Evolutionary conservation across 1,140 invertebrate genomes (phyloP), one percentile per base, ranked within the genome.

Genomic region (Microplitis mediator): DNA sequence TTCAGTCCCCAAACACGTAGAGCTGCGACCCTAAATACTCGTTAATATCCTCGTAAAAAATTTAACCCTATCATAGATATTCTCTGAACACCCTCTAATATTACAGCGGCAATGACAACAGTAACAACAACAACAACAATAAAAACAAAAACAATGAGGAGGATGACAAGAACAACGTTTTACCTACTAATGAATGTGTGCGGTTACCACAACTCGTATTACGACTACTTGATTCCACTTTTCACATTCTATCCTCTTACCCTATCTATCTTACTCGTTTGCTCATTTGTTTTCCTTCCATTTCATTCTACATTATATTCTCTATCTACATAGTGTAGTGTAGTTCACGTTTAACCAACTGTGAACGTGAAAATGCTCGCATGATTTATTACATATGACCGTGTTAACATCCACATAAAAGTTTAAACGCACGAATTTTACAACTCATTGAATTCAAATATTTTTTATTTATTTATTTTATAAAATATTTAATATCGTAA

Each of bases 41-140:
- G 32, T 35, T 72, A 72, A 72, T 72, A 66, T 63, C 54, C 63
- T 56, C 71, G 52, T 72, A 67, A 66, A 72, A 52, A 66, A 8
- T 45, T 67, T 39, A 60, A 65, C 60, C 65, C 72, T 31, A 36
- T 65, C 35, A 54, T 31, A 14, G 35, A 65, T 35, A 60, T 36
- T 16, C 54, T 35, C 23, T 34, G 31, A 52, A 9, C 67, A 69
- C 67, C 52, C 54, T 34, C n/a, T 58, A 31, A 16, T 16, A 31
- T 58, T 23, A 61, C 67, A 14, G 14, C 16, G 34, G 4, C 4
- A 56, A 9, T 39, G 14, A 11, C 54, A 34, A 23, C 32, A 23
- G 23, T 23, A 1, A 23, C 23, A 2, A 23, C 23, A 23, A 23
- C 23, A 23, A 23, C 23, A 23, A 23, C 23, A 23, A 23, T 23